Conservation (phyloP, 92 coral and sea anemone genomes). For the Phymanthus crucifer region DNA sequence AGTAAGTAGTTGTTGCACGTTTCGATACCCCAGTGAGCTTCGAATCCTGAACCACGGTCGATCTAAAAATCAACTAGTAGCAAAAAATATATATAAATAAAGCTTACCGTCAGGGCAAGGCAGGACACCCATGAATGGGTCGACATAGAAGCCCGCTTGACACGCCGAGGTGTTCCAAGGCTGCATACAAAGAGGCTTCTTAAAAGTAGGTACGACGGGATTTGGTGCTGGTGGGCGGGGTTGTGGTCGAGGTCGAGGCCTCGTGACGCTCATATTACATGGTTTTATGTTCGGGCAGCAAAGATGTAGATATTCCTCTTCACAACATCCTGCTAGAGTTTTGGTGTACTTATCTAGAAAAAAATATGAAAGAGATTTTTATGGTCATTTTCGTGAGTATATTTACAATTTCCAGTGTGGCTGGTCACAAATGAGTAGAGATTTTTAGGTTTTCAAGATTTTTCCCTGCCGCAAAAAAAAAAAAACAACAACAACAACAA, state of each 20-base stretch:
- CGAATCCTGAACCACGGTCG: too few species aligned
- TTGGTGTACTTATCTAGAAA: constrained; percentile 31
- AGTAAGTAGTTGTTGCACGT: too few species aligned
- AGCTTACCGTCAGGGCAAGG: constrained; percentile 65
- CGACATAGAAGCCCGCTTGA: constrained; percentile 53
- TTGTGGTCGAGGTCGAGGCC: background rate
- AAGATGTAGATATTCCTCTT: constrained; percentile 14
- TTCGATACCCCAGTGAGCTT: too few species aligned
- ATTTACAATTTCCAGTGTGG: too few species aligned
- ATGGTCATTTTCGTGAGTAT: too few species aligned
- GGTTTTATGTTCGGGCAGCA: constrained; percentile 42
- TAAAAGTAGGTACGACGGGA: background rate
- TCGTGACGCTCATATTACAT: constrained; percentile 8
- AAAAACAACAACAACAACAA: too few species aligned
- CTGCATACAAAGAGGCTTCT: constrained; percentile 54
- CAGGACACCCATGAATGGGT: background rate
- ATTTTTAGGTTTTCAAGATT: too few species aligned
- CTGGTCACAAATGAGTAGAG: too few species aligned
- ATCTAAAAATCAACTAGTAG: too few species aligned
- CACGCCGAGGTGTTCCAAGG: constrained; percentile 62
- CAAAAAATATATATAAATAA: too few species aligned
- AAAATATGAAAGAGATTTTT: too few species aligned
- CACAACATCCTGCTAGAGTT: constrained; percentile 32
- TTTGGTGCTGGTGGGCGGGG: background rate
- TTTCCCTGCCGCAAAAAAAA: too few species aligned